Percentiles rank a stretch among this genome's conserved stretches.
Evolutionary conservation across 2,888 invertebrate species (phyloP).

Genomic region (Deroplatys truncata): DNA sequence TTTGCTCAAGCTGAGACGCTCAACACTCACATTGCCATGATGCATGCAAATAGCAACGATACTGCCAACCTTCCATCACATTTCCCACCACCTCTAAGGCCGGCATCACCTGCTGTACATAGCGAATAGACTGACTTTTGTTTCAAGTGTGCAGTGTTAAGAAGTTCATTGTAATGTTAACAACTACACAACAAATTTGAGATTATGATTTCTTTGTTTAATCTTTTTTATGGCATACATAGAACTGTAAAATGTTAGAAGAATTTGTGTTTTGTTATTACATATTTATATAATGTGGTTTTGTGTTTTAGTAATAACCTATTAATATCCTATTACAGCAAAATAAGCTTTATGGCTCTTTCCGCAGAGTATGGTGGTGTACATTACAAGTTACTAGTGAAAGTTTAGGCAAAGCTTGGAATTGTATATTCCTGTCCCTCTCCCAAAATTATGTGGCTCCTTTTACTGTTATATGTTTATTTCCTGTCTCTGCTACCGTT

Average conservation of each 20-base stretch:
- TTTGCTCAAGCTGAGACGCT: neutral
- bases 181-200: neutral
- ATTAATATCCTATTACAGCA: neutral
- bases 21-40: neutral
- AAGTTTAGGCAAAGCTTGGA: too few species aligned
- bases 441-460: too few species aligned
- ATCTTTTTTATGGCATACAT: neutral
- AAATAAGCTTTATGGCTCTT: too few species aligned
- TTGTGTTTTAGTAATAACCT: neutral
- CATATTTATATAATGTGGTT: neutral
- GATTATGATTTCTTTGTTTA: neutral
- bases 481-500: too few species aligned
- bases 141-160: neutral
- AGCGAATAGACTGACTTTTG: neutral
- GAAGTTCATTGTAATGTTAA: neutral
- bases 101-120: neutral
- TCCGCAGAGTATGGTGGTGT: too few species aligned
- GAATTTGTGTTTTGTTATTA: slow-evolving; percentile 8
- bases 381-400: too few species aligned
- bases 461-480: too few species aligned
- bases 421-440: too few species aligned
- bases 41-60: neutral
- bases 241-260: neutral
- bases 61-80: neutral
- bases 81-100: neutral